These are phyloP conservation scores for Enteromius thamalakanensis DNA, from an alignment of 2,797 vertebrate genomes.

Conservation along the genomic window DNA sequence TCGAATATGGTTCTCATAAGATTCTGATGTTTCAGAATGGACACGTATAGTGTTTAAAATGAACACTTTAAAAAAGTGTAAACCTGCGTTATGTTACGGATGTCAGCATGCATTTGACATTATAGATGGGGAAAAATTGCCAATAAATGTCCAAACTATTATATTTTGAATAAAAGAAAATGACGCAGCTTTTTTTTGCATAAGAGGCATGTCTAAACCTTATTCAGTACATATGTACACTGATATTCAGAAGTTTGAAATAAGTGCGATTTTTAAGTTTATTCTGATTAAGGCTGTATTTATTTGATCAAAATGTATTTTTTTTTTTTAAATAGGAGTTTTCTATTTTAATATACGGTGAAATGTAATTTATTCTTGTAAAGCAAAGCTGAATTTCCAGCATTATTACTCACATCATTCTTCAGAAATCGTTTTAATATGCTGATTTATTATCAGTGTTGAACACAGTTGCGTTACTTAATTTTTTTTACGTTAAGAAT, in stretches of 20 bases:
- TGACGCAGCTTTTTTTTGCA: neutral
- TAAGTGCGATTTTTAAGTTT: no score
- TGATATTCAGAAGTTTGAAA: no score
- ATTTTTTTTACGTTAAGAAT: neutral
- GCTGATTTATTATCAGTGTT: neutral
- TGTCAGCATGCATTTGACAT: conserved; percentile 26
- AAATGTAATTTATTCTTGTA: neutral
- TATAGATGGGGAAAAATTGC: neutral
- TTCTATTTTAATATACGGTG: neutral
- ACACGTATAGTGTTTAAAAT: neutral
- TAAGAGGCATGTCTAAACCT: neutral
- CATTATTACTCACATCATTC: neutral
- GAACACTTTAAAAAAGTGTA: conserved; percentile 9
- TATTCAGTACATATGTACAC: neutral
- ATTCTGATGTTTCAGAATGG: conserved; percentile 48
- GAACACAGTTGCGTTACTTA: neutral
- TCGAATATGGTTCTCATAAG: conserved; percentile 12
- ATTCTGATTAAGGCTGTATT: neutral
- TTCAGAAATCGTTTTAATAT: neutral
- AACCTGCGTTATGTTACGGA: neutral
- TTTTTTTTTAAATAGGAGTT: neutral
- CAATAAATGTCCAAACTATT: neutral
- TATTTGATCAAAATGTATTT: neutral
- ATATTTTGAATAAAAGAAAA: conserved; percentile 1
- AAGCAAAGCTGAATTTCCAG: no score